Conservation (phyloP, 2,797 vertebrate genomes). For the Pseudotriccus pelzelni region DNA sequence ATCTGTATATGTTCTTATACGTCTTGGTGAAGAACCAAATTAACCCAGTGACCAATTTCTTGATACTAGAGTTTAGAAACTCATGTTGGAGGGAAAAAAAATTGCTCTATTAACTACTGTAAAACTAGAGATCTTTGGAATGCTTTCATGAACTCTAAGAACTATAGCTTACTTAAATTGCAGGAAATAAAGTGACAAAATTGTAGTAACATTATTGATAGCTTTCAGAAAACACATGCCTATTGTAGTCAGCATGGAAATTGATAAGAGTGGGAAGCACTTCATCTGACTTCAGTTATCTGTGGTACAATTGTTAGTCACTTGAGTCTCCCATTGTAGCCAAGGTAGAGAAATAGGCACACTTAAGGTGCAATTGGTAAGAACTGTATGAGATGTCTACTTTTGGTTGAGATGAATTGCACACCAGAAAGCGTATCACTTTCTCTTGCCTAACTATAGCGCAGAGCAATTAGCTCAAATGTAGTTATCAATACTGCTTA, state of each 20-base stretch:
- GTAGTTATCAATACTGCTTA: constrained; percentile 38
- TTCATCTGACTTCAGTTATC: background rate
- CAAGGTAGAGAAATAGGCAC: background rate
- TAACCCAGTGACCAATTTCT: background rate
- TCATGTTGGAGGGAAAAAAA: background rate
- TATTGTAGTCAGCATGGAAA: background rate
- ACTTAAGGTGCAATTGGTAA: background rate
- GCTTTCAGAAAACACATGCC: background rate
- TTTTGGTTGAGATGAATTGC: constrained; percentile 18
- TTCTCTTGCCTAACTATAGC: background rate
- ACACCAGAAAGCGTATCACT: background rate
- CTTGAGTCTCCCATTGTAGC: background rate
- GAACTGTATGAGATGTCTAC: background rate
- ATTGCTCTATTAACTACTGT: background rate
- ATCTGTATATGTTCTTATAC: background rate
- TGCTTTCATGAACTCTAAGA: background rate
- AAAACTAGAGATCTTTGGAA: background rate
- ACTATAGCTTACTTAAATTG: background rate
- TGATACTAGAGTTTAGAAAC: constrained; percentile 11
- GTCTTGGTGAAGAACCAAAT: background rate
- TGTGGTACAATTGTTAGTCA: background rate
- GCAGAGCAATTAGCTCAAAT: background rate
- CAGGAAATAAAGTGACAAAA: background rate
- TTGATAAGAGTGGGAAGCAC: background rate
- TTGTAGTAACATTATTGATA: background rate